A percentile compares a stretch with the other conserved stretches of the same genome.
Evolutionary conservation across 1,140 invertebrate species (phyloP).

Genomic region (Pygmarrhopalites habei): DNA sequence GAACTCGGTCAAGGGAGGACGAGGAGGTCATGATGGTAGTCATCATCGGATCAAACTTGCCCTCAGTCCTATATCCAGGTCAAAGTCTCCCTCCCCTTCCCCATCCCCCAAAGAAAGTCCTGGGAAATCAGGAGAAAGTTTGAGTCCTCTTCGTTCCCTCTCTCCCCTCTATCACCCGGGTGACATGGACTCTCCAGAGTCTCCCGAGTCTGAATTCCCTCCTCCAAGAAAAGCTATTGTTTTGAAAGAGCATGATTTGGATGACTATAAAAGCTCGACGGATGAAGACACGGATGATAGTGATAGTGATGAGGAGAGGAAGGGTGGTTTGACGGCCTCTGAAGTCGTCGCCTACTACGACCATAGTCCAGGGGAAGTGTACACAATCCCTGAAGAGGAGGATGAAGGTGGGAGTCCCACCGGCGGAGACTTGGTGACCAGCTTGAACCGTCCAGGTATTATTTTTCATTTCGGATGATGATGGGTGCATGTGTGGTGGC

Average conservation of each 20-base stretch:
- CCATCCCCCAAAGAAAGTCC: slow-evolving; percentile 22
- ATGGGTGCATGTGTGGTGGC: too few relatives aligned
- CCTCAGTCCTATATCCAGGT: not conserved
- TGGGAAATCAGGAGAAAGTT: slow-evolving; percentile 10
- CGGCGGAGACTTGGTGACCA: slow-evolving; percentile 47
- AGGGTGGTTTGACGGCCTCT: slow-evolving; percentile 1
- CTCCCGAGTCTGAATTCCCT: slow-evolving; percentile 30
- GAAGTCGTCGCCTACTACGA: slow-evolving; percentile 43
- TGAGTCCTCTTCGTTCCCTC: slow-evolving; percentile 17
- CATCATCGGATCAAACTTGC: not conserved
- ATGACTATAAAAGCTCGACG: slow-evolving; percentile 36
- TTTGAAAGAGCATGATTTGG: slow-evolving; percentile 33
- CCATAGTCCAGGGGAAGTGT: slow-evolving; percentile 50
- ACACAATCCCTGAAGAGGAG: slow-evolving; percentile 52
- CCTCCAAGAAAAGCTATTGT: slow-evolving; percentile 33
- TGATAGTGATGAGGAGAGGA: slow-evolving; percentile 35
- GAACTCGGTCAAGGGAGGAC: too few relatives aligned
- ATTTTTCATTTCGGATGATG: too few relatives aligned
- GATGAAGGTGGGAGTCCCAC: slow-evolving; percentile 50
- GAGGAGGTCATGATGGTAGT: not conserved
- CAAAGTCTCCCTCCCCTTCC: slow-evolving; percentile 19
- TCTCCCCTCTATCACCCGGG: not conserved
- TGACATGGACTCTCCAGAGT: slow-evolving; percentile 22
- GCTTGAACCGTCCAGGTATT: slow-evolving; percentile 42
- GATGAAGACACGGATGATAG: slow-evolving; percentile 35